These are phyloP conservation scores for Pheosia tremula DNA, from an alignment of 2,888 invertebrate species.

Conservation along the genomic window DNA sequence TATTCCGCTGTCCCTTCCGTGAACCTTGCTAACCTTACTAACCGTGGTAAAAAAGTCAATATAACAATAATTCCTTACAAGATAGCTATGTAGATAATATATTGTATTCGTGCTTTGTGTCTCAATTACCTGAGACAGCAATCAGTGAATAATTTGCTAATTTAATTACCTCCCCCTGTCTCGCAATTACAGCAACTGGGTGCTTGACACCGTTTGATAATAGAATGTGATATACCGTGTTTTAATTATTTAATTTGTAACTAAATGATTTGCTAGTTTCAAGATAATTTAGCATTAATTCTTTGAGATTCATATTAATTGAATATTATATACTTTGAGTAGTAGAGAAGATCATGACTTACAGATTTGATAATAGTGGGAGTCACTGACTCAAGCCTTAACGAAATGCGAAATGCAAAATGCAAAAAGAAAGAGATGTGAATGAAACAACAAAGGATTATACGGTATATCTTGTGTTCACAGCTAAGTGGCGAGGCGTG, in stretches of 20 bases:
- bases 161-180: neutral
- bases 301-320: no score
- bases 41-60: neutral
- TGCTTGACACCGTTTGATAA: neutral
- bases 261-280: no score
- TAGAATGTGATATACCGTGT: no score
- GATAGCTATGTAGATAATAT: neutral
- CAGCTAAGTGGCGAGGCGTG: neutral
- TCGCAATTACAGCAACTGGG: neutral
- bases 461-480: neutral
- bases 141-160: neutral
- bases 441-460: neutral
- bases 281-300: no score
- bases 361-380: no score
- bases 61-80: neutral
- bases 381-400: no score
- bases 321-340: no score
- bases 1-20: neutral
- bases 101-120: neutral
- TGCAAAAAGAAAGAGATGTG: no score
- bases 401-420: no score
- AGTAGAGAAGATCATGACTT: no score
- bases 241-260: no score
- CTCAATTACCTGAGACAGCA: neutral
- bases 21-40: neutral